Evolutionary conservation across 1,140 invertebrate species (phyloP).

Genomic region (Stratiolaelaps scimitus): DNA sequence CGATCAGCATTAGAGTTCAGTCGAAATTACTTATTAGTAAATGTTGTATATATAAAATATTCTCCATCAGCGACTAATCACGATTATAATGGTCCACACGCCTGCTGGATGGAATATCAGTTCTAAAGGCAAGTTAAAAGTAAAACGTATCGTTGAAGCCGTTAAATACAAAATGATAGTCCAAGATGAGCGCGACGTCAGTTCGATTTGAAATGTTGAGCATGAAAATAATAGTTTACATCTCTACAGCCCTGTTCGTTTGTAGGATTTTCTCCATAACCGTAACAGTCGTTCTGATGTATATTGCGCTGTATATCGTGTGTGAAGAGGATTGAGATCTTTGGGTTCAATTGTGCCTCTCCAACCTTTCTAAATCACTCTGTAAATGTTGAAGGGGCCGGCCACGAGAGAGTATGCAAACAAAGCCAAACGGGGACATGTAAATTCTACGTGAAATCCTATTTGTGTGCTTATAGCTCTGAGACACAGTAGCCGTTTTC

Average conservation of each 20-base stretch:
- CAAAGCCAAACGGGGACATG: too few relatives aligned
- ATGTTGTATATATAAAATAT: too few relatives aligned
- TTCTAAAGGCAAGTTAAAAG: background rate
- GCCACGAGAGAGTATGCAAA: background rate
- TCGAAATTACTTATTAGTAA: too few relatives aligned
- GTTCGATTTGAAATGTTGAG: too few relatives aligned
- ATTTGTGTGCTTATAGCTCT: background rate
- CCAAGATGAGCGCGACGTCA: background rate
- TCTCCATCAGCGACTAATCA: too few relatives aligned
- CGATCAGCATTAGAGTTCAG: too few relatives aligned
- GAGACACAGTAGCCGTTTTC: background rate
- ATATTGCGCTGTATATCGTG: background rate
- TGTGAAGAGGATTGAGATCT: slow-evolving; percentile 5
- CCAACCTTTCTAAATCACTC: background rate
- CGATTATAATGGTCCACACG: too few relatives aligned
- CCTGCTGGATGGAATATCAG: too few relatives aligned
- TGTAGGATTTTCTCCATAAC: background rate
- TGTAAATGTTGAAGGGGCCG: background rate
- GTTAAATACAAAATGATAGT: background rate
- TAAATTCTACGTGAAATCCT: background rate
- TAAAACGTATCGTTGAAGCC: background rate
- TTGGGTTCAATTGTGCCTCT: background rate
- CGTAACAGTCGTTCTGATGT: background rate
- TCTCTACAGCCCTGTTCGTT: background rate
- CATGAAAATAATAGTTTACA: background rate